These are phyloP conservation scores for Watsonalla binaria DNA, from an alignment of 2,888 invertebrate species.

Conservation along the genomic window DNA sequence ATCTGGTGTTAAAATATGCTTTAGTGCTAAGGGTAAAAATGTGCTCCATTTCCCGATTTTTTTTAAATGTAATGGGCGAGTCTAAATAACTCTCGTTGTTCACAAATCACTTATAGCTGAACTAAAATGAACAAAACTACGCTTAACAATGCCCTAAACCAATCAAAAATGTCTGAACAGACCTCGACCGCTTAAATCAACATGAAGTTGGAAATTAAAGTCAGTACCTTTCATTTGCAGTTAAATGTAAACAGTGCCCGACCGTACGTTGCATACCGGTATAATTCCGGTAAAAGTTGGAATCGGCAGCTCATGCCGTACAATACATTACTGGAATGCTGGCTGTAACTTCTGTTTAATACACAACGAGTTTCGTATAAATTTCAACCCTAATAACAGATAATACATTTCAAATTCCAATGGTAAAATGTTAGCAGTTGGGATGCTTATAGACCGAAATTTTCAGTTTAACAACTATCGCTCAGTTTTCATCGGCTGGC, in stretches of 20 bases:
- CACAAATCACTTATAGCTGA: neutral
- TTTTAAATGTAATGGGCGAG: neutral
- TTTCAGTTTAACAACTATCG: conserved; percentile 19
- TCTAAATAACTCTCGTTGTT: neutral
- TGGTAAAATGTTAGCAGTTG: neutral
- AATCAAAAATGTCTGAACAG: neutral
- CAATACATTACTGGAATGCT: conserved; percentile 29
- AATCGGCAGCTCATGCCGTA: conserved; percentile 25
- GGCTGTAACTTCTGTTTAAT: conserved; percentile 9
- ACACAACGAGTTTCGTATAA: neutral
- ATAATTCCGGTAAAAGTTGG: conserved; percentile 17
- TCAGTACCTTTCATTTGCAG: conserved; percentile 1
- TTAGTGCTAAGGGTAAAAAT: too few relatives aligned
- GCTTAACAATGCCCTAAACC: neutral
- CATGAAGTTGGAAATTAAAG: conserved; percentile 1
- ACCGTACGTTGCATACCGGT: conserved; percentile 16
- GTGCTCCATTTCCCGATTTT: too few relatives aligned
- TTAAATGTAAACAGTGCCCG: conserved; percentile 8
- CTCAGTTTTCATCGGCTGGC: conserved; percentile 35
- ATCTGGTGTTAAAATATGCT: too few relatives aligned
- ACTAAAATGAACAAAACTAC: neutral
- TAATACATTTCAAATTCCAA: neutral
- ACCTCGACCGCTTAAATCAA: neutral
- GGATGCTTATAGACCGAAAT: conserved; percentile 2
- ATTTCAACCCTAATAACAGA: neutral